A percentile compares a stretch with the other conserved stretches of the same genome.
Evolutionary conservation across 1,140 invertebrate genomes (phyloP).

Genomic region (Latrodectus geometricus): DNA sequence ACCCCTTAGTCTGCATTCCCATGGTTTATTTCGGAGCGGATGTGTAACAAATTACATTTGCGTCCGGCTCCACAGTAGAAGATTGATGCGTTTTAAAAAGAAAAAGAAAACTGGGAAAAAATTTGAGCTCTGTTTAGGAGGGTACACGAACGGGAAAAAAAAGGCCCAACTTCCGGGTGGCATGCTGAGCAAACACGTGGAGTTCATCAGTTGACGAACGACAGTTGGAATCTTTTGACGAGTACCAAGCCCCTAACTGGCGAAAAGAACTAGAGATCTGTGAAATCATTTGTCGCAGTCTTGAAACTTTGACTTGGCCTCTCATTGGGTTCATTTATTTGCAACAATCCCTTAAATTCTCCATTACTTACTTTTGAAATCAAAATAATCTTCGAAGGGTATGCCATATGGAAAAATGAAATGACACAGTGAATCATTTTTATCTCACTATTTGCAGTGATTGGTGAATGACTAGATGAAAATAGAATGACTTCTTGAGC

Average conservation of each 20-base stretch:
- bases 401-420: constrained; percentile 10
- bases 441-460: too few relatives aligned
- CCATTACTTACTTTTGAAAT: constrained; percentile 8
- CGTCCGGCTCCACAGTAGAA: too few relatives aligned
- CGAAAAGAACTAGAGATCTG: constrained; percentile 24
- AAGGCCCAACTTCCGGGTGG: constrained; percentile 31
- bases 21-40: too few relatives aligned
- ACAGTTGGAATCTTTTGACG: constrained; percentile 49
- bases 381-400: constrained; percentile 13
- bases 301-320: not conserved
- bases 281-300: constrained; percentile 55
- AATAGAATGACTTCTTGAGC: too few relatives aligned
- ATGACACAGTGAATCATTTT: too few relatives aligned
- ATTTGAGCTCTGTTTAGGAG: too few relatives aligned
- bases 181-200: constrained; percentile 54
- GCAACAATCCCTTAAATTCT: constrained; percentile 18
- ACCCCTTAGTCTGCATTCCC: too few relatives aligned
- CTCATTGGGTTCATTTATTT: constrained; percentile 44
- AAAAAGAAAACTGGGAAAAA: too few relatives aligned
- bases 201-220: constrained; percentile 58
- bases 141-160: constrained; percentile 14
- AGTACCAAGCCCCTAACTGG: not conserved
- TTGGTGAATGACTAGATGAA: too few relatives aligned
- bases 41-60: too few relatives aligned
- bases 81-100: too few relatives aligned